Conservation (phyloP, 2,888 invertebrate genomes). For the Adelphocoris suturalis region DNA sequence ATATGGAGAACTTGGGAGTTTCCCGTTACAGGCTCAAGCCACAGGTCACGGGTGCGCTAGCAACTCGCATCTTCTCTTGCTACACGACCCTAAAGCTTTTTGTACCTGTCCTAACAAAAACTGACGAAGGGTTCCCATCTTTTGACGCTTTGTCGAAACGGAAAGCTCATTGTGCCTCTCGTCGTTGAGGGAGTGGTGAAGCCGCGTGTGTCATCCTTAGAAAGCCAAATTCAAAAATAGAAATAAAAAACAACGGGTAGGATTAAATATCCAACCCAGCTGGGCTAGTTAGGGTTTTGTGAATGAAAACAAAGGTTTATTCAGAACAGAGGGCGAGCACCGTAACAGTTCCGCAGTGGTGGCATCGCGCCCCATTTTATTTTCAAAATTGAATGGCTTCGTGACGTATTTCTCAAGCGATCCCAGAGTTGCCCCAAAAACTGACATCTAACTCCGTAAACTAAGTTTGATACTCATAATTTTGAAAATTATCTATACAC, state of each 20-base stretch:
- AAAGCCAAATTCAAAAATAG: not conserved
- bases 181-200: constrained; percentile 30
- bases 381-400: no score
- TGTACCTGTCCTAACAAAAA: constrained; percentile 24
- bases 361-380: not conserved
- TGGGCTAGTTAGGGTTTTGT: constrained; percentile 22
- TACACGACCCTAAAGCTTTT: not conserved
- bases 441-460: no score
- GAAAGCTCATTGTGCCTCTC: constrained; percentile 32
- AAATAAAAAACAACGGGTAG: not conserved
- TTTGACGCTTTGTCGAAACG: constrained; percentile 41
- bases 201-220: constrained; percentile 45
- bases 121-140: not conserved
- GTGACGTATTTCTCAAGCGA: no score
- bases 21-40: constrained; percentile 1
- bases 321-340: not conserved
- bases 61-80: not conserved
- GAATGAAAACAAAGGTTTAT: constrained; percentile 20
- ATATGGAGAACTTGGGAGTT: not conserved
- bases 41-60: constrained; percentile 21
- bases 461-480: no score
- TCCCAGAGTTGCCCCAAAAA: no score
- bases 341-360: not conserved
- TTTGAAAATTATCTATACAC: no score
- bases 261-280: constrained; percentile 33